These are phyloP conservation scores for Pedicia rivosa DNA, from an alignment of 2,888 invertebrate species.

Conservation along the genomic window DNA sequence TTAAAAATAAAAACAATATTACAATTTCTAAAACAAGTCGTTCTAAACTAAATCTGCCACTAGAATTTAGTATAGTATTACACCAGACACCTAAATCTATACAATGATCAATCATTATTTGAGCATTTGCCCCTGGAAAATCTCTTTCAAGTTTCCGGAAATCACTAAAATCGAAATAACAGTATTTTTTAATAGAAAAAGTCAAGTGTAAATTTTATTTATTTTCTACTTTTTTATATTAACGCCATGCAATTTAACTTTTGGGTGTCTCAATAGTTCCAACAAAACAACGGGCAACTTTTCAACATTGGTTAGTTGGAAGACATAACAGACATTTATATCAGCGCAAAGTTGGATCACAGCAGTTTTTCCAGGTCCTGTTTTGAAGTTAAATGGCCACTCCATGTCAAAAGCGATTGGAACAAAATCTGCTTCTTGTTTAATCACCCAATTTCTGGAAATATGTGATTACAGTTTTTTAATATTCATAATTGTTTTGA, in stretches of 20 bases:
- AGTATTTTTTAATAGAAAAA: not conserved
- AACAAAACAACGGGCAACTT: conserved; percentile 39
- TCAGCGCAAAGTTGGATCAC: conserved; percentile 44
- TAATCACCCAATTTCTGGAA: conserved; percentile 24
- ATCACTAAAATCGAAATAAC: conserved; percentile 34
- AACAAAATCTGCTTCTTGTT: conserved; percentile 23
- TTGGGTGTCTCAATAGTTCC: conserved; percentile 37
- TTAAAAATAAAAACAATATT: conserved; percentile 11
- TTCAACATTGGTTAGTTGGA: conserved; percentile 37
- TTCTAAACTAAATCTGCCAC: conserved; percentile 42
- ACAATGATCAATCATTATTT: conserved; percentile 38
- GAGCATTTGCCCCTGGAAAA: conserved; percentile 37
- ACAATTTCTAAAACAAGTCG: conserved; percentile 38
- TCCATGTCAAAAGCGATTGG: conserved; percentile 49
- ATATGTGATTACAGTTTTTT: not conserved
- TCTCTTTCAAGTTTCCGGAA: conserved; percentile 43
- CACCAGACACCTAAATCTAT: conserved; percentile 40
- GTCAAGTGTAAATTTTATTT: conserved; percentile 7
- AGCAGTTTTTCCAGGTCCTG: conserved; percentile 41
- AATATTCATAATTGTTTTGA: conserved; percentile 6
- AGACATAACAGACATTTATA: conserved; percentile 35
- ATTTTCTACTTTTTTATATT: conserved; percentile 44
- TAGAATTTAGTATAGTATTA: conserved; percentile 34
- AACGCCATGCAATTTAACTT: conserved; percentile 41
- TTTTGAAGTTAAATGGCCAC: conserved; percentile 45